Evolutionary conservation across 1,140 invertebrate genomes (phyloP), one percentile per base, ranked within the genome.

Genomic region (Coptotermes formosanus): DNA sequence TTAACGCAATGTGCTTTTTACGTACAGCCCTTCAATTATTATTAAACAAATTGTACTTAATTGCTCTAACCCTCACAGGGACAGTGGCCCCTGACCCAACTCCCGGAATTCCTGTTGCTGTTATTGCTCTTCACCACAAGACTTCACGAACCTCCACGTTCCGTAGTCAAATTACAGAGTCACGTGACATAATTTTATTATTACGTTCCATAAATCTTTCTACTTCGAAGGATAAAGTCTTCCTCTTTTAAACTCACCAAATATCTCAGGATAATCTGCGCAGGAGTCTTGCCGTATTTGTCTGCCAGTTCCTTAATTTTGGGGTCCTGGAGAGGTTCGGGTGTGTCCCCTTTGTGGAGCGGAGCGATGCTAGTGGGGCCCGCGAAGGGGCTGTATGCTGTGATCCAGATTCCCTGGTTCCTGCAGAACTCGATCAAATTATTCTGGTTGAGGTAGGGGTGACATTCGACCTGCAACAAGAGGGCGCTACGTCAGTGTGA

Each of bases 311-410:
- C 89, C 88, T 93, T 93, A 21, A 97, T 87, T 86, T 93, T 93
- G 4, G 93, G 92, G 87, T 96, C 94, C 0, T 94, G 38, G 30
- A 30, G 84, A 64, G 48, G 25, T 85, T 55, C 45, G 9, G 52
- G 55, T n/a, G 84, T 21, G 64, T 85, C 43, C 9, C 48, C n/a
- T 25, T 81, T 69, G 16, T 64, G 38, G 4, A 43, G 38, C 9
- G 55, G 38, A 12, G 64, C 55, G 19, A 69, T 45, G n/a, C 64
- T 85, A 7, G 55, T 92, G 3, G 86, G 83, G 32, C 92, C 91
- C 12, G 94, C 95, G 11, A 96, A 90, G 0, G 95, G 94, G 75
- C 93, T 93, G 90, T 96, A 96, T 9, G 94, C 95, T 9, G 93
- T 95, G 0, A 96, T 87, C 12, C 89, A 88, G 82, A 96, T 94